Percentiles rank a stretch among this genome's conserved stretches.
These are phyloP conservation scores for Syngnathus floridae DNA, from an alignment of 2,113 vertebrate genomes.

Conservation along the genomic window DNA sequence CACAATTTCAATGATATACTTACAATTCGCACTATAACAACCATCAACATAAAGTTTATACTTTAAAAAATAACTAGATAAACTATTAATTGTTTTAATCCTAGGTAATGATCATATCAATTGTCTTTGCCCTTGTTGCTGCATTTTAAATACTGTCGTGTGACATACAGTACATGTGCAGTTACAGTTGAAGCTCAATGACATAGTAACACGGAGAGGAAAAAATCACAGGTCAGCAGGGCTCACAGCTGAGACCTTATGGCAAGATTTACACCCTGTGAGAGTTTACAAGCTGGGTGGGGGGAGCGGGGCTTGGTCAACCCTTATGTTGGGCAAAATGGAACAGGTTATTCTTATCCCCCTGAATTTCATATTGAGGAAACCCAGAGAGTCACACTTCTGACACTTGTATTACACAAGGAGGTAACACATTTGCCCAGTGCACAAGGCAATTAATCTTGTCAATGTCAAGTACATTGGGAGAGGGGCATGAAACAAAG, in stretches of 20 bases:
- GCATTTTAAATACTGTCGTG: slow-evolving; percentile 36
- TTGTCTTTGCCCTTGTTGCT: slow-evolving; percentile 20
- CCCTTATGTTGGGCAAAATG: slow-evolving; percentile 43
- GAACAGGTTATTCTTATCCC: slow-evolving; percentile 27
- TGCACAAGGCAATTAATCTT: slow-evolving; percentile 67
- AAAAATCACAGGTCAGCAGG: slow-evolving; percentile 64
- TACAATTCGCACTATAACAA: background rate
- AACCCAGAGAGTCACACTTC: slow-evolving; percentile 39
- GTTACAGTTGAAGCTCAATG: slow-evolving; percentile 48
- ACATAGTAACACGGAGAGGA: slow-evolving; percentile 41
- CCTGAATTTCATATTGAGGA: slow-evolving; percentile 32
- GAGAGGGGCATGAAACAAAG: slow-evolving; percentile 62
- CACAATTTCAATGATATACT: background rate
- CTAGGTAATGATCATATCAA: background rate
- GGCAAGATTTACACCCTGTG: slow-evolving; percentile 63
- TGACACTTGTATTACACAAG: slow-evolving; percentile 65
- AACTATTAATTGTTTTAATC: background rate
- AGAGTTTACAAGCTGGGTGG: slow-evolving; percentile 53
- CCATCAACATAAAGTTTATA: background rate
- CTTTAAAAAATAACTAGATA: background rate
- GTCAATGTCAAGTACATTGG: slow-evolving; percentile 67
- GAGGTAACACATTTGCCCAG: slow-evolving; percentile 59
- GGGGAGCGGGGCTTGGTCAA: slow-evolving; percentile 39
- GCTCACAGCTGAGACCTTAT: slow-evolving; percentile 70
- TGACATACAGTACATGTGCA: slow-evolving; percentile 43